Evolutionary conservation across 2,888 invertebrate species (phyloP).

Genomic region (Philaethria dido): DNA sequence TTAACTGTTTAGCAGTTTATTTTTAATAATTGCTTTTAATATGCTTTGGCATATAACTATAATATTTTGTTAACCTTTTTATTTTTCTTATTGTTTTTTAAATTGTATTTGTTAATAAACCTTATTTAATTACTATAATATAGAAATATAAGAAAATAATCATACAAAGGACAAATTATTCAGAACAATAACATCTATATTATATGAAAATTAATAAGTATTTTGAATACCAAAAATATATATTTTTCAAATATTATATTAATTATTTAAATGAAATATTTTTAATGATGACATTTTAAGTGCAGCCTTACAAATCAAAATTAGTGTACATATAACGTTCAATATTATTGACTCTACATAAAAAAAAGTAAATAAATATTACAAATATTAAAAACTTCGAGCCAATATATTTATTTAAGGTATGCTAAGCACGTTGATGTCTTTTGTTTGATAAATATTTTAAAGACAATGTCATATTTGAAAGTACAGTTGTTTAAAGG

Average conservation of each 20-base stretch:
- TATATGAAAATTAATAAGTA: too few relatives aligned
- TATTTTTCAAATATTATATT: too few relatives aligned
- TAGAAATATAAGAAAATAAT: too few relatives aligned
- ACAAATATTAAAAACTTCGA: slow-evolving; percentile 5
- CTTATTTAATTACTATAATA: too few relatives aligned
- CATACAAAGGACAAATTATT: too few relatives aligned
- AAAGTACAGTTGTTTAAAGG: neutral
- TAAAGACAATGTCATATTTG: slow-evolving; percentile 36
- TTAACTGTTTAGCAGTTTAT: neutral
- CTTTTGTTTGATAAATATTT: slow-evolving; percentile 56
- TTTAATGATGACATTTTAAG: neutral
- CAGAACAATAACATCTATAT: too few relatives aligned
- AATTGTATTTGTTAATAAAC: too few relatives aligned
- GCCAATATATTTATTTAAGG: slow-evolving; percentile 42
- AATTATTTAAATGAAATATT: neutral
- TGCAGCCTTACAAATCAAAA: too few relatives aligned
- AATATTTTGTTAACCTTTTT: too few relatives aligned
- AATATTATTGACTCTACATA: neutral
- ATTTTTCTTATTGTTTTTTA: too few relatives aligned
- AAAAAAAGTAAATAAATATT: slow-evolving; percentile 13
- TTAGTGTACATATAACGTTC: too few relatives aligned
- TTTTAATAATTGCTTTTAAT: neutral
- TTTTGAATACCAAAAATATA: too few relatives aligned
- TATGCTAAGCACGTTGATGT: slow-evolving; percentile 58
- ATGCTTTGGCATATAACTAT: neutral